These are phyloP conservation scores for Drosophila ananassae DNA, from an alignment of 1,140 invertebrate species.

Conservation along the genomic window DNA sequence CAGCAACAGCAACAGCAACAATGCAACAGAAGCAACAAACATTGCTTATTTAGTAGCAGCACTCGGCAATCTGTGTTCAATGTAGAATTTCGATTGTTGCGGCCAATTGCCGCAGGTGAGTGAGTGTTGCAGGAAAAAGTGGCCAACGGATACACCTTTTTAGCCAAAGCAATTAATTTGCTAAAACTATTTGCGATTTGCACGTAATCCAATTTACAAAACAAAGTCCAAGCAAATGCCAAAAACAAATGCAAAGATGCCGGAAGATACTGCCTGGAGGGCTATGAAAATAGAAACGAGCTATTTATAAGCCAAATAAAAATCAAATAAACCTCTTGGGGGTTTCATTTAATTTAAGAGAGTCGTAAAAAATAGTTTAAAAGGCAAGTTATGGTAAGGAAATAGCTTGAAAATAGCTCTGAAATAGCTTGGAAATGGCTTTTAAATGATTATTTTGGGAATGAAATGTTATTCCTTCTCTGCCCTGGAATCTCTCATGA, in stretches of 20 bases:
- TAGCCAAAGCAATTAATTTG: conserved; percentile 41
- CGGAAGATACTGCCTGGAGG: neutral
- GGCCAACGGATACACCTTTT: neutral
- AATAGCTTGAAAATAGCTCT: too few relatives aligned
- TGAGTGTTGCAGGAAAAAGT: neutral
- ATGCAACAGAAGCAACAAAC: conserved; percentile 28
- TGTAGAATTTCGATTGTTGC: conserved; percentile 37
- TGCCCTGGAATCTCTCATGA: too few relatives aligned
- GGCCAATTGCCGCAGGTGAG: conserved; percentile 28
- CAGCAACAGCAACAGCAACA: conserved; percentile 28
- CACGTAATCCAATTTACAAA: conserved; percentile 37
- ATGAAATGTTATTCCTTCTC: too few relatives aligned
- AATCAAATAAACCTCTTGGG: too few relatives aligned
- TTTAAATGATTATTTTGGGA: too few relatives aligned
- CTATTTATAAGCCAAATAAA: too few relatives aligned
- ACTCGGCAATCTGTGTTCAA: conserved; percentile 34
- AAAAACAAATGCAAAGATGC: conserved; percentile 15
- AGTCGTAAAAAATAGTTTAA: too few relatives aligned
- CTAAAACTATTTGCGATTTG: conserved; percentile 44
- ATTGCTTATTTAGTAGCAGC: conserved; percentile 40
- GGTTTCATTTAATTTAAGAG: too few relatives aligned
- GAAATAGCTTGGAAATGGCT: too few relatives aligned
- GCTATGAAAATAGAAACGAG: too few relatives aligned
- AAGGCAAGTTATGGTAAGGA: too few relatives aligned
- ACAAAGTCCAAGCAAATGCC: conserved; percentile 24